These are phyloP conservation scores for Ranitomeya variabilis DNA, from an alignment of 2,113 vertebrate genomes.

Conservation along the genomic window DNA sequence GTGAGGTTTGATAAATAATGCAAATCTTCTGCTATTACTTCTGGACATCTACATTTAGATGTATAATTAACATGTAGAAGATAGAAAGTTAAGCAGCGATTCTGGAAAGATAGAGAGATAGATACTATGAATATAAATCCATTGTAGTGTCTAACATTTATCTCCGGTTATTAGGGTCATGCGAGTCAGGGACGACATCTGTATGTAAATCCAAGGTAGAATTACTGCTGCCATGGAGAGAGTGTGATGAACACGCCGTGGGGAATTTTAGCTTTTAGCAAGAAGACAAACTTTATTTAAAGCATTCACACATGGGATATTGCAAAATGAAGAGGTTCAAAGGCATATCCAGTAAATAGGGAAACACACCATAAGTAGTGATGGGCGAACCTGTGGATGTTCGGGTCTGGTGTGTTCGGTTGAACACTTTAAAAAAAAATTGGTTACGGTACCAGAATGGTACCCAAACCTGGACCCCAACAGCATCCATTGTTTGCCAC, in stretches of 20 bases:
- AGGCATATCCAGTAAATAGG: too few relatives aligned
- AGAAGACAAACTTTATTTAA: neutral
- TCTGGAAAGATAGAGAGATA: slow-evolving; percentile 1
- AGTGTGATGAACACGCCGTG: neutral
- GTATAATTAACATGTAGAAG: slow-evolving; percentile 42
- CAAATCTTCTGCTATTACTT: slow-evolving; percentile 25
- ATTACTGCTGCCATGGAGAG: neutral
- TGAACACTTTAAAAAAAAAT: too few relatives aligned
- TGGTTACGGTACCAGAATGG: too few relatives aligned
- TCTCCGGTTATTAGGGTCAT: neutral
- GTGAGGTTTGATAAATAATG: slow-evolving; percentile 49
- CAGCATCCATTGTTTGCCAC: too few relatives aligned
- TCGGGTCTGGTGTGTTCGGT: too few relatives aligned
- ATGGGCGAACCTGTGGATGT: too few relatives aligned
- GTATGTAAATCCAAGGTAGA: neutral
- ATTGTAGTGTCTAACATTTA: neutral
- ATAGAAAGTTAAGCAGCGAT: neutral
- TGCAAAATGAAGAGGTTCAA: neutral
- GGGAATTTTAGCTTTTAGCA: neutral
- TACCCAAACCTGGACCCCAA: too few relatives aligned
- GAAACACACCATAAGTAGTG: too few relatives aligned
- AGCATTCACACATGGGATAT: neutral
- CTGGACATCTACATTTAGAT: slow-evolving; percentile 46
- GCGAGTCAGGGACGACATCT: neutral
- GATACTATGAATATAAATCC: neutral